Evolutionary conservation across 2,113 vertebrate genomes (phyloP).

Genomic region (Papio anubis): DNA sequence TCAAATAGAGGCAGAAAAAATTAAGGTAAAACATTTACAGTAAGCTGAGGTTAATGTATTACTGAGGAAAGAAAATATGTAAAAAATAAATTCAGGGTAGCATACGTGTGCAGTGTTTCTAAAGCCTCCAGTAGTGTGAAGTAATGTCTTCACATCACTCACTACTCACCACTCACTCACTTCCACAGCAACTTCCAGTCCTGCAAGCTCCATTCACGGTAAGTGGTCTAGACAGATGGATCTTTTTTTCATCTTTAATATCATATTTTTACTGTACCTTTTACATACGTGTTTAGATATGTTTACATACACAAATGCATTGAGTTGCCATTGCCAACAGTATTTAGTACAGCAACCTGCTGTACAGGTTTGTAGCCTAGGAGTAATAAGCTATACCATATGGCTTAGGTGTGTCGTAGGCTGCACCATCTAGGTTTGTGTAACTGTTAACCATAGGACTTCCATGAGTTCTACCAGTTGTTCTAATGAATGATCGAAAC

Average conservation of each 20-base stretch:
- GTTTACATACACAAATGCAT: background rate
- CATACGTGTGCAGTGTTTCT: too few species aligned
- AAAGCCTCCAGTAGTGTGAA: too few species aligned
- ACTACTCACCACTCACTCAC: too few species aligned
- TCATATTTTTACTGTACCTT: background rate
- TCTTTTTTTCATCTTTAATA: background rate
- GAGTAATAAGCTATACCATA: background rate
- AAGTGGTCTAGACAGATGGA: background rate
- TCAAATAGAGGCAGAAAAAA: too few species aligned
- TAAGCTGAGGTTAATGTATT: too few species aligned
- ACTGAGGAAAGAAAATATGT: too few species aligned
- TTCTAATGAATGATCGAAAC: background rate
- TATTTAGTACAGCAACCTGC: background rate
- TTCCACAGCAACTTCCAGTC: too few species aligned
- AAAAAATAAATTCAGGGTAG: too few species aligned
- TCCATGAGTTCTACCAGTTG: background rate
- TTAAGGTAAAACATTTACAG: too few species aligned
- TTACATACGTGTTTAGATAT: background rate
- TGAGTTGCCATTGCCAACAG: background rate
- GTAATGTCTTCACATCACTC: too few species aligned
- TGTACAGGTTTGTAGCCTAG: background rate
- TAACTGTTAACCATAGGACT: background rate
- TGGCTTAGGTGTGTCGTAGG: background rate
- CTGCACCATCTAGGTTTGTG: background rate
- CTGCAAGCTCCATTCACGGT: too few species aligned